Evolutionary conservation across 1,140 invertebrate species (phyloP), one percentile per base, ranked within the genome.

Genomic region (Propsilocerus akamusi): DNA sequence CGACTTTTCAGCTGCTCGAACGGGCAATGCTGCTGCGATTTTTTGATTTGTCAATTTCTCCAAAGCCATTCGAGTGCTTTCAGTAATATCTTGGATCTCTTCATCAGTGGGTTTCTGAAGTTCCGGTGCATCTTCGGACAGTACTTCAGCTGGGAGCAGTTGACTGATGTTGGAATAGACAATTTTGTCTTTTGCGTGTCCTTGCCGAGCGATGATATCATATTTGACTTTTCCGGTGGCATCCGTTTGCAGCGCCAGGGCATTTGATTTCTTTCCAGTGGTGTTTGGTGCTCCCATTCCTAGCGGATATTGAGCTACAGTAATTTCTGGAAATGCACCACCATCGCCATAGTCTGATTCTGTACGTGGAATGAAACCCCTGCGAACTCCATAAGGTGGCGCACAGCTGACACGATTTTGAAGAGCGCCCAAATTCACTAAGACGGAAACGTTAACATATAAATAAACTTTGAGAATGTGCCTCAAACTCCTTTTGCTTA

Each of bases 291-390:
- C 77, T 0, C 85, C 84, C 74, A 96, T 86, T 12, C 80, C 81
- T 83, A 99, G 66, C 0, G 97, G 97, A 70, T 93, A 96, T 60
- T 99, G 97, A 0, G 93, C 93, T 11, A 98, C 84, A 64, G 85
- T 86, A 51, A 99, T 95, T 71, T 99, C 97, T 1, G 97, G 96
- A 68, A 94, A 99, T 0, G 97, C 91, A 10, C 97, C 97, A 6
- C 97, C 97, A 81, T 99, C 95, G 76, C 83, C 72, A 63, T 69
- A 80, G 68, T 94, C 91, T 49, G 94, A 88, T 56, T 78, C 72
- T 51, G 73, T 76, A 51, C 94, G 68, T 12, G 96, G 96, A 5
- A 97, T 71, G 90, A 92, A 99, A 60, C 91, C 91, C 70, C 86
- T 83, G 54, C 96, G 77, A 57, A 93, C 83, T 1, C 94, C 93